Evolutionary conservation across 2,888 invertebrate species (phyloP).

Genomic region (Lasioglossum vierecki): DNA sequence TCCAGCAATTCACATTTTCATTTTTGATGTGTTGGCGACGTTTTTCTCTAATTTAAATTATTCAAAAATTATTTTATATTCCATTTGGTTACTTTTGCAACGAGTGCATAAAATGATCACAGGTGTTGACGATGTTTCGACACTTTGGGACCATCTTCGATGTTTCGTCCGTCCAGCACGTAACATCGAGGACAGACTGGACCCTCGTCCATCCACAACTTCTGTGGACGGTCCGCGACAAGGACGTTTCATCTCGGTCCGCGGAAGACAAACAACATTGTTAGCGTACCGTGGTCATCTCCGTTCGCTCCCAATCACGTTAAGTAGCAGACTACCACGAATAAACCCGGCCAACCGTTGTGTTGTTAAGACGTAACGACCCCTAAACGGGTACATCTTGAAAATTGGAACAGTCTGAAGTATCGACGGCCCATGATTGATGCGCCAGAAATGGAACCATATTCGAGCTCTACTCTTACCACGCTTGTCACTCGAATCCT

Average conservation of each 20-base stretch:
- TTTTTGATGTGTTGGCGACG: no score
- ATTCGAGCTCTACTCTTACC: background rate
- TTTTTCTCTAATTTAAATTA: no score
- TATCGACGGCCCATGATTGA: conserved; percentile 41
- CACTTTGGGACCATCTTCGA: background rate
- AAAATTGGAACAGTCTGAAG: conserved; percentile 25
- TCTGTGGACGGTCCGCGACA: background rate
- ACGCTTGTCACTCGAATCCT: background rate
- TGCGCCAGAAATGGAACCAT: conserved; percentile 22
- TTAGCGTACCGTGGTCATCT: background rate
- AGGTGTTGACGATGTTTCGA: background rate
- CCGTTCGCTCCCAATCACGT: conserved; percentile 35
- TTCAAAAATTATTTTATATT: no score
- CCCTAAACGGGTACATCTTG: conserved; percentile 28
- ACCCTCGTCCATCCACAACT: background rate
- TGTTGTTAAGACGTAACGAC: conserved; percentile 39
- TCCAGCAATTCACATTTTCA: no score
- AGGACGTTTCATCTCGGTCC: conserved; percentile 11
- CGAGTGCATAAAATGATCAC: no score
- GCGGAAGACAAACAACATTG: conserved; percentile 29
- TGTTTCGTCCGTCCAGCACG: background rate
- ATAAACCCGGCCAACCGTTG: conserved; percentile 6
- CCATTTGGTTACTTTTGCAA: no score
- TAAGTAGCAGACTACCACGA: conserved; percentile 30
- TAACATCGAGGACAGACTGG: background rate